Evolutionary conservation across 2,113 vertebrate species (phyloP).

Genomic region (human): GRCh38 chr7:114436001-114436500

Average conservation of each 20-base stretch:
- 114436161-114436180: conserved; percentile 13
- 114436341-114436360: not conserved
- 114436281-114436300: not conserved
- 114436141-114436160: not conserved
- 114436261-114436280: not conserved
- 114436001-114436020: not conserved
- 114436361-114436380: not conserved
- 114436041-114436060: not conserved
- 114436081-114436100: not conserved
- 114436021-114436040: not conserved
- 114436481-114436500: not conserved
- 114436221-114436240: not conserved
- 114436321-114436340: not conserved
- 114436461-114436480: conserved; percentile 9
- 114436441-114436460: not conserved
- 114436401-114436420: not conserved
- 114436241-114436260: not conserved
- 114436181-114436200: not conserved
- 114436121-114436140: not conserved
- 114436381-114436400: not conserved
- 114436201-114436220: no score
- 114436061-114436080: not conserved
- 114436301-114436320: not conserved
- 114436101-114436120: not conserved
- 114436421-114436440: not conserved